Evolutionary conservation across 2,888 invertebrate species (phyloP).

Genomic region (Plemyria rubiginata): DNA sequence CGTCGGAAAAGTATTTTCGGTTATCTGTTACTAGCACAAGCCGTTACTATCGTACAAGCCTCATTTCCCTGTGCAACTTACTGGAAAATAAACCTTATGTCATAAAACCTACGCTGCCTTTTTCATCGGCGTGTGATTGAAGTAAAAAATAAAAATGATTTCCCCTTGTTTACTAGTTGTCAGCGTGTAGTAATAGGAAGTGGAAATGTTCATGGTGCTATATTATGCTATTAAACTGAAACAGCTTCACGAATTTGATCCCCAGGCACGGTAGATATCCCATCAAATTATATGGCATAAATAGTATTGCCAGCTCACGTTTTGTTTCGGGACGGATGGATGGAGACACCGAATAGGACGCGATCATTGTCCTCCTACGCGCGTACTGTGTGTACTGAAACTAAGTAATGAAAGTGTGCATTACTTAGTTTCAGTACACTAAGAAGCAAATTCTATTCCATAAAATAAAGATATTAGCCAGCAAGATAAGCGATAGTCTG

Average conservation of each 20-base stretch:
- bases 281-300: too few species aligned
- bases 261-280: too few species aligned
- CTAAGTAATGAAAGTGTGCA: too few species aligned
- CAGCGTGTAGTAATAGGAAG: constrained; percentile 35
- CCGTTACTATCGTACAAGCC: constrained; percentile 2
- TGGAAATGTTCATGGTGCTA: constrained; percentile 20
- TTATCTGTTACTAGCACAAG: constrained; percentile 3
- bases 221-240: constrained; percentile 34
- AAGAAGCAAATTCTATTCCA: not conserved
- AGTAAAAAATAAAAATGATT: constrained; percentile 34
- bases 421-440: too few species aligned
- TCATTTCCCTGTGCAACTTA: constrained; percentile 2
- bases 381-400: too few species aligned
- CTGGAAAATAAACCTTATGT: constrained; percentile 8
- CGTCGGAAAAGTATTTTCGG: constrained; percentile 13
- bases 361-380: too few species aligned
- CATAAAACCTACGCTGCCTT: not conserved
- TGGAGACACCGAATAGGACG: too few species aligned
- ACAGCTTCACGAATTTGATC: too few species aligned
- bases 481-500: constrained; percentile 4
- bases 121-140: constrained; percentile 5
- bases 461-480: not conserved
- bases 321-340: too few species aligned
- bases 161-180: constrained; percentile 27
- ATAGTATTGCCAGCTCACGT: too few species aligned